Percentiles rank a stretch among this genome's conserved stretches.
Evolutionary conservation across 2,797 vertebrate genomes (phyloP).

Genomic region (Heliangelus exortis): DNA sequence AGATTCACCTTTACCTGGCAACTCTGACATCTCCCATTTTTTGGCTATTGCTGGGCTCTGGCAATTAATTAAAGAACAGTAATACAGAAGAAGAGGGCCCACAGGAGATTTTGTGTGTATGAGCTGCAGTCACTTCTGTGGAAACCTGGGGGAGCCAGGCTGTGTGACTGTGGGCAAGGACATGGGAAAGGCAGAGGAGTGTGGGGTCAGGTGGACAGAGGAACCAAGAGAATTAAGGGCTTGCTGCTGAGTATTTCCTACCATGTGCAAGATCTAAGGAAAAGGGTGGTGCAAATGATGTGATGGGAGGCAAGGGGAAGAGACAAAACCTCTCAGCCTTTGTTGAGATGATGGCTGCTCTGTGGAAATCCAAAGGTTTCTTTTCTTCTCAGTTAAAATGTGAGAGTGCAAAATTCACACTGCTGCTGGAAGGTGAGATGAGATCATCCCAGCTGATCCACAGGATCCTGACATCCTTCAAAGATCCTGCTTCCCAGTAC

Average conservation of each 20-base stretch:
- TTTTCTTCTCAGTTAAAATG: conserved; percentile 13
- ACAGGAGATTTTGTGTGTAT: neutral
- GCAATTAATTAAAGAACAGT: neutral
- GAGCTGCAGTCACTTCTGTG: neutral
- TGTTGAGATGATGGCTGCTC: neutral
- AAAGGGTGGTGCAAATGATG: neutral
- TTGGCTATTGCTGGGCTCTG: neutral
- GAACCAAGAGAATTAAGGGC: neutral
- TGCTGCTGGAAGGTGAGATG: neutral
- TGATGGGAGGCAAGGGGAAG: neutral
- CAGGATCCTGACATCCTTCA: neutral
- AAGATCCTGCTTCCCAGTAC: neutral
- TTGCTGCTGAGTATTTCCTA: neutral
- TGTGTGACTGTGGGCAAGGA: neutral
- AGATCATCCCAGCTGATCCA: neutral
- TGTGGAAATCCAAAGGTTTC: neutral
- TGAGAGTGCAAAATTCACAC: neutral
- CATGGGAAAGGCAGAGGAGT: neutral
- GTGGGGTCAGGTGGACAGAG: neutral
- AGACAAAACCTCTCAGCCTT: neutral
- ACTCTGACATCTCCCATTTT: rapidly evolving
- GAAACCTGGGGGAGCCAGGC: neutral
- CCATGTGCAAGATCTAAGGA: neutral
- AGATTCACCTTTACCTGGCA: neutral
- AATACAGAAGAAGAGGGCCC: neutral